Base-by-base conservation (phyloP, 2,797 vertebrate species). In the Hylomyscus alleni region DNA sequence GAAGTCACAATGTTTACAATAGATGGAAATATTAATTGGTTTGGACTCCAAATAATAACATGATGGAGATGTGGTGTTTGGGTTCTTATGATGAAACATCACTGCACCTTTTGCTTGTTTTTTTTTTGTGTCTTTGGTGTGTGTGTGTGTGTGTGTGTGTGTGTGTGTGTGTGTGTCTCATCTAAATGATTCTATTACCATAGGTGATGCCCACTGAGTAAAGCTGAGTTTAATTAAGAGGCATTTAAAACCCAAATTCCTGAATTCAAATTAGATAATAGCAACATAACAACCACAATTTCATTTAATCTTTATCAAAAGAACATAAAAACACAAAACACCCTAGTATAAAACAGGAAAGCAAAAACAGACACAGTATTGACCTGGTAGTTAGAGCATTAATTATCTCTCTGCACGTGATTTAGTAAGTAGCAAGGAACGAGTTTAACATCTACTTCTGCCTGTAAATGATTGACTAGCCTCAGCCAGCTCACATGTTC, bases 1-100 rank as follows among this genome's bases (percentile, higher is more conserved):
- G 3, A 84, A 72, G 81, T 88, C 54, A 94, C 1, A 44, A 6
- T 83, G 54, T 93, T 95, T 93, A 81, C 3, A 94, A 58, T 31
- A 94, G 29, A 14, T 89, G n/a, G 93, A 95, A 24, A 86, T 34
- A 90, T 75, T 91, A 31, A 89, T 90, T 87, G 31, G 19, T 81
- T 94, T 93, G 52, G 12, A 65, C 3, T 90, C 4, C 62, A 92
- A 94, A 75, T 56, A 85, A 85, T 67, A 87, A 85, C 5, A 77
- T 37, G 89, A 89, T 65, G 29, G 26, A 94, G 4, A 76, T 58
- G 26, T 40, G 13, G 83, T 80, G 5, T 73, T 81, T 62, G 1
- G 20, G 47, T 81, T 15, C 0, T 31, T 75, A 26, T 40, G 87
- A 94, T 34, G 29, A 91, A 62, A 3, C 3, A 58, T 67, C 31